Evolutionary conservation across 2,113 vertebrate genomes (phyloP).

Genomic region (Brachionichthys hirsutus): DNA sequence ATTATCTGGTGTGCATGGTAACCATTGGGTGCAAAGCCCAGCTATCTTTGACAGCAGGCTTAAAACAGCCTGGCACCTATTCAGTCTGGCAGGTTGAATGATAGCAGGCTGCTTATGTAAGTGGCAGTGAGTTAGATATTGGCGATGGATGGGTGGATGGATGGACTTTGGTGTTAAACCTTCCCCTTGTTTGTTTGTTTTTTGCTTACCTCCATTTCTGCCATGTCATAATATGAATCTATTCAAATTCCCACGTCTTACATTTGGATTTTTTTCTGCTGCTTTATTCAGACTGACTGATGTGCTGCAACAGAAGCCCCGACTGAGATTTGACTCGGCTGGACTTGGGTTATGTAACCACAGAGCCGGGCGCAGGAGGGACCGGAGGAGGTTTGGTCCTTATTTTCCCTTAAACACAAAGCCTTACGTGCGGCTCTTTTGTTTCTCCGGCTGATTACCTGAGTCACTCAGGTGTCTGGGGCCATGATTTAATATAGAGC

Average conservation of each 20-base stretch:
- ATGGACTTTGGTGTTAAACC: constrained; percentile 17
- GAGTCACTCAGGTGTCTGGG: constrained; percentile 30
- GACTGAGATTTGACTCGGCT: constrained; percentile 54
- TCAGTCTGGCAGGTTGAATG: constrained; percentile 5
- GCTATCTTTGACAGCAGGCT: constrained; percentile 10
- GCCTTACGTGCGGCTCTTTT: constrained; percentile 9
- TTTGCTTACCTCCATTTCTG: not conserved
- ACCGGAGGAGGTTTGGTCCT: constrained; percentile 28
- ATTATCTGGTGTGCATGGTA: constrained; percentile 40
- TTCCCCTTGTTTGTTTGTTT: not conserved
- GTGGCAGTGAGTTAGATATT: constrained; percentile 40
- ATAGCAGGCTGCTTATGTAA: constrained; percentile 55
- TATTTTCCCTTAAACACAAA: constrained; percentile 22
- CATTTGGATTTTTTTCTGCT: constrained; percentile 15
- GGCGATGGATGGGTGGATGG: constrained; percentile 36
- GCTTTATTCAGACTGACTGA: constrained; percentile 27
- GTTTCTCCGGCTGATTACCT: constrained; percentile 21
- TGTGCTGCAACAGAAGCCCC: constrained; percentile 36
- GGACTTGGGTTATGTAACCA: constrained; percentile 60
- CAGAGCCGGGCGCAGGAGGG: constrained; percentile 18
- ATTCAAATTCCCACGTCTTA: constrained; percentile 11
- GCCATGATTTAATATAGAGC: constrained; percentile 19
- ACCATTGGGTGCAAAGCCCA: constrained; percentile 26
- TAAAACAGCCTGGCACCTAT: constrained; percentile 18
- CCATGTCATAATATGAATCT: constrained; percentile 4